Percentiles rank a stretch among this genome's conserved stretches.
phyloP scores from a whole-genome alignment of 2,797 vertebrate genomes.

The Scolopax rusticola region DNA sequence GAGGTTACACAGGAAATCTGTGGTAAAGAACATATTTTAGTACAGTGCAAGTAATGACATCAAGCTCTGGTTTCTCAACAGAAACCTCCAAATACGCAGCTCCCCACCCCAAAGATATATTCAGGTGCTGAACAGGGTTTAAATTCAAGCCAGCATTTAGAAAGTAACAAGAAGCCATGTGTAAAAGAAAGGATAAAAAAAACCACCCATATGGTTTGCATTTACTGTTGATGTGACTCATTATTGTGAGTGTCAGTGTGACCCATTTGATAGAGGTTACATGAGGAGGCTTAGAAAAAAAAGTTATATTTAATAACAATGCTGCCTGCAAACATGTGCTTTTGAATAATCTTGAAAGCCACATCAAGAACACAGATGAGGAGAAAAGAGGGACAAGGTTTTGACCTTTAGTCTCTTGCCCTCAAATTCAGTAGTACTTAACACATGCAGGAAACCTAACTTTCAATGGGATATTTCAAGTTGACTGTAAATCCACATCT shows the following conservation, averaged over 20 bases:
- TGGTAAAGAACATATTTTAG: background rate
- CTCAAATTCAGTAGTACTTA: conserved; percentile 56
- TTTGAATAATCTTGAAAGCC: conserved; percentile 69
- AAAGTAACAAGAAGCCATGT: conserved; percentile 60
- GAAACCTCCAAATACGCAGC: conserved; percentile 31
- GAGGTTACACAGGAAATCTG: conserved; percentile 33
- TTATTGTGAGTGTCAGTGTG: conserved; percentile 54
- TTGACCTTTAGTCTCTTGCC: conserved; percentile 58
- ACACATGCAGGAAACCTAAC: conserved; percentile 48
- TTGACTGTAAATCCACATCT: conserved; percentile 59
- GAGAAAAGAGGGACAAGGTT: conserved; percentile 40
- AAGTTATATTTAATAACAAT: conserved; percentile 66
- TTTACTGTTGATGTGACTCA: conserved; percentile 77
- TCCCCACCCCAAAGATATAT: conserved; percentile 59
- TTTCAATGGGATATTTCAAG: conserved; percentile 54
- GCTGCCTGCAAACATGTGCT: conserved; percentile 62
- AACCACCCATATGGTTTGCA: conserved; percentile 68
- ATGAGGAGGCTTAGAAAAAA: conserved; percentile 55
- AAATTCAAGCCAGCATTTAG: conserved; percentile 62
- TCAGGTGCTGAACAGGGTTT: conserved; percentile 43
- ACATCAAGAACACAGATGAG: conserved; percentile 67
- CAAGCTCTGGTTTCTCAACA: conserved; percentile 24
- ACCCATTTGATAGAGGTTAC: conserved; percentile 66
- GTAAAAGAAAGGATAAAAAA: background rate
- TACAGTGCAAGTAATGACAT: conserved; percentile 22